Evolutionary conservation across 2,113 vertebrate genomes (phyloP).

Genomic region (Suricata suricatta): DNA sequence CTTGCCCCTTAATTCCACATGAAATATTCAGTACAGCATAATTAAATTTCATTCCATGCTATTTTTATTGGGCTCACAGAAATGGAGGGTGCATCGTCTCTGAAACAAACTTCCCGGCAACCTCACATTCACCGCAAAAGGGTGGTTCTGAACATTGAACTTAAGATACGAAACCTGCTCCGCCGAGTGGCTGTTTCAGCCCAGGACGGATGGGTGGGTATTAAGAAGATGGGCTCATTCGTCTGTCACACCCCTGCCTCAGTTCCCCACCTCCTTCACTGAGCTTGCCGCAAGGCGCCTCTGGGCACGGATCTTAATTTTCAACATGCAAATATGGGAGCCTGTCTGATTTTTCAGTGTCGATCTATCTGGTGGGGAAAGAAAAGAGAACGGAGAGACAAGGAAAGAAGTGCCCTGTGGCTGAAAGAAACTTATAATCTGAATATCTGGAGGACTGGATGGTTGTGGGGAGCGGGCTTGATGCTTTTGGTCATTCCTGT

Average conservation of each 20-base stretch:
- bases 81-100: constrained; percentile 53
- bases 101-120: constrained; percentile 63
- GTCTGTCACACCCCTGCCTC: neutral
- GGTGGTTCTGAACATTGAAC: neutral
- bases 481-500: neutral
- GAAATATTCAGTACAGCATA: constrained; percentile 78
- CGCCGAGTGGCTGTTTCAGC: neutral
- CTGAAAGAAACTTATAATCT: neutral
- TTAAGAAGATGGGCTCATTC: neutral
- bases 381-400: neutral
- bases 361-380: neutral
- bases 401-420: neutral
- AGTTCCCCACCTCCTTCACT: neutral
- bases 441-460: neutral
- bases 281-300: neutral
- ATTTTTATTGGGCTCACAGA: constrained; percentile 72
- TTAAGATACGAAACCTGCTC: constrained; percentile 20
- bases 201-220: neutral
- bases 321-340: neutral
- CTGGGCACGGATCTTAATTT: neutral
- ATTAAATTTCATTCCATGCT: constrained; percentile 77
- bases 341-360: neutral
- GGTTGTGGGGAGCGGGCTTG: neutral
- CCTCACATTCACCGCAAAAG: neutral
- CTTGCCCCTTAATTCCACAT: constrained; percentile 82